Evolutionary conservation across 2,113 vertebrate genomes (phyloP), one percentile per base, ranked within the genome.

Genomic region (Sakesphorus luctuosus): DNA sequence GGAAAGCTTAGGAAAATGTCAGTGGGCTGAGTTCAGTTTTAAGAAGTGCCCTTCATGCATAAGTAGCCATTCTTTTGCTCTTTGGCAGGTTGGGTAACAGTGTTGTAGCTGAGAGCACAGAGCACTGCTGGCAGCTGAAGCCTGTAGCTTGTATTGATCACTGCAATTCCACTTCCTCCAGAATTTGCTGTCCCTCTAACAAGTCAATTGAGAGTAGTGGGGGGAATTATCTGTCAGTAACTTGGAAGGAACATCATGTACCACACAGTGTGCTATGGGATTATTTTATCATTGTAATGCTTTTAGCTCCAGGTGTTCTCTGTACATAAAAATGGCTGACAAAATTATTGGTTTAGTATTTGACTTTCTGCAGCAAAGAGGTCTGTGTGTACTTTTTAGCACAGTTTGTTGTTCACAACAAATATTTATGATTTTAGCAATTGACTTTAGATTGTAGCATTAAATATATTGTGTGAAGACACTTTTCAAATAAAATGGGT

Each of bases 401-500:
- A 46, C 13, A 47, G 33, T 76, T 97, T 92, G 73, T 87, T 93
- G 84, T 94, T 91, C 66, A 66, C 74, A 85, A 75, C 68, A 80
- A 31, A 26, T 73, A 18, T 90, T 94, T 74, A 53, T 68, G 19
- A 63, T 88, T 94, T 93, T 84, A 44, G 43, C 43, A 15, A 69
- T 61, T 94, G 84, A 52, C 52, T 55, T 77, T 50, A 44, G 68
- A 68, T 31, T 73, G 65, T 82, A 82, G 87, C 58, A n/a, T 94
- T 36, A 40, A 66, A 65, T 67, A 17, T 63, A 61, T 56, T 62
- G 84, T 91, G 38, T 46, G 53, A 84, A 79, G 49, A 58, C 67
- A 62, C 46, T 95, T 93, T 73, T 76, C 58, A 38, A 84, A 80
- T 87, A 76, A 87, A 59, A 90, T 94, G 76, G 71, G 91, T 95